Base-by-base conservation (phyloP, 1,140 invertebrate genomes). In the Drosophila neocordata region DNA sequence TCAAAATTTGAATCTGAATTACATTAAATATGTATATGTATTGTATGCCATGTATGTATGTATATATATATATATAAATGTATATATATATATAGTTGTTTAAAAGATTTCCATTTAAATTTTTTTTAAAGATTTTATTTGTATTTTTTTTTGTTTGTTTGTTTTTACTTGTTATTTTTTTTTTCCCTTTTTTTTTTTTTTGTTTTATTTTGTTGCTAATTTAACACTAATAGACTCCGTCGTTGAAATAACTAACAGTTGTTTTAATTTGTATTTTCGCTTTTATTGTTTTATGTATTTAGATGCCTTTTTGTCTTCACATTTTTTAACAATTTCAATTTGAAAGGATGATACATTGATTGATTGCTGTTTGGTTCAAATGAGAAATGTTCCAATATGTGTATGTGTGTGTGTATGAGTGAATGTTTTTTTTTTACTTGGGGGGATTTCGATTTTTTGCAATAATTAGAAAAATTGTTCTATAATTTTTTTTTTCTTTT, bases 201-300 rank as follows among this genome's bases (percentile, higher is more conserved):
- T 56, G 64, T 74, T 62, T 44, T 62, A 13, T 68, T 18, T 13
- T 35, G 64, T 71, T 69, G 75, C 75, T 87, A 87, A 69, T 73
- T 90, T 81, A 90, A 90, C 77, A 75, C 88, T 90, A 90, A 90
- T 90, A 90, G 88, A 90, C 82, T 88, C 77, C 70, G 67, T 83
- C 70, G 77, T 76, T 84, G 83, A 78, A 76, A 80, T 78, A 81
- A 90, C 83, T 78, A 81, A 90, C 83, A 81, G 78, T 83, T 70
- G 79, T 65, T 77, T 63, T 70, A 13, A 56, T 76, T 67, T 24
- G n/a, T 52, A 58, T 58, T 31, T 58, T 65, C n/a, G 55, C n/a
- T 13, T 65, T 71, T 60, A 27, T 67, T 65, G 37, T 77, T 77
- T 76, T 76, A 76, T 38, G 41, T 48, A 48, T 48, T 48, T 11